Evolutionary conservation across 2,797 vertebrate species (phyloP).

Genomic region (Paramormyrops hopkinsi): DNA sequence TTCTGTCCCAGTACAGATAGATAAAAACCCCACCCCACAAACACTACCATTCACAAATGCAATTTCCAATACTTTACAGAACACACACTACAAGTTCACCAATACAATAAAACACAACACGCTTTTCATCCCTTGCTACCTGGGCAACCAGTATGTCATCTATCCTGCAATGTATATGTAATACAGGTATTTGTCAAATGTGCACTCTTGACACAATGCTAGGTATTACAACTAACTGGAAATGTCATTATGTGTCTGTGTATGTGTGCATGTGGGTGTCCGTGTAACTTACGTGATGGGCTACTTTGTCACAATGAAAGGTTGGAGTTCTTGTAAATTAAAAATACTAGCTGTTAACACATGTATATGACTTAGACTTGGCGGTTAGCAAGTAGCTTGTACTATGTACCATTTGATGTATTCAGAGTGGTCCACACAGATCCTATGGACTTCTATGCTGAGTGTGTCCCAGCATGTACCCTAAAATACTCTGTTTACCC

Average conservation of each 20-base stretch:
- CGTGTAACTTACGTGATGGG: not conserved
- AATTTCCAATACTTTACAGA: not conserved
- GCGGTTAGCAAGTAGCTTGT: not conserved
- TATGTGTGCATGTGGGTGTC: not conserved
- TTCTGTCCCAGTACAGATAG: not conserved
- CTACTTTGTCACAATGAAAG: not conserved
- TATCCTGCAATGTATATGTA: not conserved
- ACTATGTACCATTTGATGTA: not conserved
- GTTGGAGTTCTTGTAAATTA: not conserved
- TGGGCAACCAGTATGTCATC: not conserved
- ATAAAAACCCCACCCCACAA: not conserved
- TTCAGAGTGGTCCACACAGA: not conserved
- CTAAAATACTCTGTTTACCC: not conserved
- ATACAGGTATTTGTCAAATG: not conserved
- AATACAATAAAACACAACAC: not conserved
- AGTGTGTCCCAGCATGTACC: not conserved
- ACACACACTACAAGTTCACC: not conserved
- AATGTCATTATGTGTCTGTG: not conserved
- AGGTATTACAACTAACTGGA: not conserved
- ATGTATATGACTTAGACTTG: not conserved
- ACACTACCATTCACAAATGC: not conserved
- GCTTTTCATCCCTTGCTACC: not conserved
- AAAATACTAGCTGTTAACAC: not conserved
- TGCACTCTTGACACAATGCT: not conserved
- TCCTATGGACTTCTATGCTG: not conserved